Evolutionary conservation across 2,797 vertebrate species (phyloP), one percentile per base, ranked within the genome.

Genomic region (Scarus forsteni): DNA sequence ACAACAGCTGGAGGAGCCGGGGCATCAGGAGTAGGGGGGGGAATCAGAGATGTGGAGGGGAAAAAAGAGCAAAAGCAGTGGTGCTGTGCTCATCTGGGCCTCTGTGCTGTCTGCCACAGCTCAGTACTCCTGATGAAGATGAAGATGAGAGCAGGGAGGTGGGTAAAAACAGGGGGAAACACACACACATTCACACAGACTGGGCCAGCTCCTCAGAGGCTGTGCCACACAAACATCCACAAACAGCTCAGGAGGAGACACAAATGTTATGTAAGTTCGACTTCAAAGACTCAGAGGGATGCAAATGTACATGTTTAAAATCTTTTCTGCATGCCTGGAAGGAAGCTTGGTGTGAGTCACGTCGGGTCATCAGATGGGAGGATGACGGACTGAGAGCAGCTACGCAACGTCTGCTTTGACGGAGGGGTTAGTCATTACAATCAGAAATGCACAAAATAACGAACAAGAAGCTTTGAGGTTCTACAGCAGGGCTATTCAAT

Each of bases 1-100:
- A 90, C 77, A 91, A 84, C 90, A 88, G 85, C 85, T 88, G 85
- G 60, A 81, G 70, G 62, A 80, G 66, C 71, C 62, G 39, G 60
- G 70, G 69, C 68, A 69, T 1, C 50, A 77, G 52, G 42, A 84
- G 75, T 60, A 73, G 72, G 77, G 80, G 66, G 79, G 58, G 14
- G 77, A 83, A 80, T 36, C 18, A 76, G 66, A 63, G 56, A 60
- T 63, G 70, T 44, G 62, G 75, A 53, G 58, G 55, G 58, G 54
- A 18, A 10, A 49, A 59, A 69, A 58, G n/a, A 66, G 66, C 13
- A 66, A 58, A 67, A 50, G 36, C 27, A 80, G 61, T 49, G 13
- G n/a, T 48, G 53, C 62, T 64, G 54, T 71, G 68, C 58, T 84
- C 70, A 60, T 77, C 66, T 75, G 70, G 69, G 85, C 63, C 73